phyloP scores from a whole-genome alignment of 1,140 invertebrate genomes.

The Tetragonula clypearis region DNA sequence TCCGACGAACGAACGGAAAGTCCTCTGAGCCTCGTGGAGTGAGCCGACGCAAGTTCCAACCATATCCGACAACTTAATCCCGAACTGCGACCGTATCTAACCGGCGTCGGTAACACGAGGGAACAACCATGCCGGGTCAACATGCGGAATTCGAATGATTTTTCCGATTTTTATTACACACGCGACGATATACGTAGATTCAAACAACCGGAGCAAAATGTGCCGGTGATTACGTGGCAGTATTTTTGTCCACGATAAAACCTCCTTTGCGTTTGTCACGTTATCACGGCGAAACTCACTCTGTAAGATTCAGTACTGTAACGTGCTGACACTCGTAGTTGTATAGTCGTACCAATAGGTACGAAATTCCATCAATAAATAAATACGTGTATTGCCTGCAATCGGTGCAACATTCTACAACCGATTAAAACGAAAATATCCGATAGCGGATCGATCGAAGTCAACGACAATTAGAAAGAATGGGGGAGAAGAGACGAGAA shows the following conservation, averaged over 20 bases:
- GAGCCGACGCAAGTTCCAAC: slow-evolving; percentile 4
- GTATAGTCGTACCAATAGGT: not conserved
- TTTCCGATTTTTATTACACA: not conserved
- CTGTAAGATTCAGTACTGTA: not conserved
- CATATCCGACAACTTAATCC: slow-evolving; percentile 10
- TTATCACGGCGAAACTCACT: slow-evolving; percentile 1
- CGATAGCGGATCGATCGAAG: not conserved
- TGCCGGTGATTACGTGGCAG: slow-evolving; percentile 44
- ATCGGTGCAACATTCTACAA: not conserved
- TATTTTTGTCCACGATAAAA: slow-evolving; percentile 35
- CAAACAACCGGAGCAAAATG: not conserved
- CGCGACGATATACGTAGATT: not conserved
- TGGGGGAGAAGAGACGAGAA: not conserved
- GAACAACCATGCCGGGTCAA: slow-evolving; percentile 33
- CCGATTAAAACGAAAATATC: not conserved
- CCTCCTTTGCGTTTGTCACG: not conserved
- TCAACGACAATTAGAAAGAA: not conserved
- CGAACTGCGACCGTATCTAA: slow-evolving; percentile 7
- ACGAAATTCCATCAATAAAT: not conserved
- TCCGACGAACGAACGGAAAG: not conserved
- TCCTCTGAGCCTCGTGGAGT: not conserved
- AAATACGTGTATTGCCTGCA: not conserved
- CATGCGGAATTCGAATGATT: slow-evolving; percentile 33
- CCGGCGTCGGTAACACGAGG: slow-evolving; percentile 47
- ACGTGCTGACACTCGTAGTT: not conserved